A percentile compares a stretch with the other conserved stretches of the same genome.
These are phyloP conservation scores for Halcyon badia DNA, from an alignment of 2,797 vertebrate species.

Conservation along the genomic window DNA sequence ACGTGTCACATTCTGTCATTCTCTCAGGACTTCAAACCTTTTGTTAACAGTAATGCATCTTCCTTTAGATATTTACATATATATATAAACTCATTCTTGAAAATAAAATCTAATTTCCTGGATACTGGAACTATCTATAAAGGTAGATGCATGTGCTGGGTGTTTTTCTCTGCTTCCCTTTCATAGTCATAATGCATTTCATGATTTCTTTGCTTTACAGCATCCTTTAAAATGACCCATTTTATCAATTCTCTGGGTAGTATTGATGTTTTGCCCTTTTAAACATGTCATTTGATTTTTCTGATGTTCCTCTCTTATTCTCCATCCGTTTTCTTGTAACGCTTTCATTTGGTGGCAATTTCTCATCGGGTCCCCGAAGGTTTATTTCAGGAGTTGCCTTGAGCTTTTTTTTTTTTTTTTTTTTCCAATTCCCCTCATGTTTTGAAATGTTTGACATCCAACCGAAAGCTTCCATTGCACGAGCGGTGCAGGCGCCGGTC, in stretches of 20 bases:
- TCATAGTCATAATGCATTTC: slow-evolving; percentile 70
- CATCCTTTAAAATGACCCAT: slow-evolving; percentile 77
- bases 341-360: slow-evolving; percentile 76
- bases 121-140: slow-evolving; percentile 32
- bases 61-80: not conserved
- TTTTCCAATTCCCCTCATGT: not conserved
- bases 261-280: slow-evolving; percentile 83
- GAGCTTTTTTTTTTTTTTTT: not conserved
- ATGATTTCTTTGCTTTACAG: slow-evolving; percentile 77
- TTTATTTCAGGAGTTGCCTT: slow-evolving; percentile 66
- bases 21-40: slow-evolving; percentile 12
- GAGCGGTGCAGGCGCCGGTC: not conserved
- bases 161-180: not conserved
- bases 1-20: not conserved
- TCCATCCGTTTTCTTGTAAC: slow-evolving; percentile 74
- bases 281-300: slow-evolving; percentile 85
- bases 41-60: slow-evolving; percentile 8
- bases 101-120: slow-evolving; percentile 67
- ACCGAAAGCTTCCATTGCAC: not conserved
- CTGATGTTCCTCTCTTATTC: slow-evolving; percentile 73
- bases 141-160: not conserved
- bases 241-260: slow-evolving; percentile 78
- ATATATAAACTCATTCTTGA: not conserved
- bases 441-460: slow-evolving; percentile 49
- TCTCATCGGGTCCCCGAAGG: slow-evolving; percentile 71